Percentiles rank a stretch among this genome's conserved stretches.
phyloP scores from a whole-genome alignment of 2,797 vertebrate species.

The Pygocentrus nattereri region DNA sequence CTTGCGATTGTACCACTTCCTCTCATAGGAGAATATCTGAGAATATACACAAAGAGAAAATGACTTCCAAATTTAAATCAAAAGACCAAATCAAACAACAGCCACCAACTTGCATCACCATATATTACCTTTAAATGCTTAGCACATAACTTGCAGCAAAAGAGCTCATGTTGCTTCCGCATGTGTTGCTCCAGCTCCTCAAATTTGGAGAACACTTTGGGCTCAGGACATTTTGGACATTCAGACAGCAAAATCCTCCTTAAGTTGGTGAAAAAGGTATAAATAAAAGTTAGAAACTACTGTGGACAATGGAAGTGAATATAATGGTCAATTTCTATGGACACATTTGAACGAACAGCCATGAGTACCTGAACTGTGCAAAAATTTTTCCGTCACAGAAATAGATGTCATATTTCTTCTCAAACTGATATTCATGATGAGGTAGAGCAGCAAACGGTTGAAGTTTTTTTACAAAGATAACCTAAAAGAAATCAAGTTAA shows the following conservation, averaged over 20 bases:
- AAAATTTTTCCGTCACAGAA: constrained; percentile 87
- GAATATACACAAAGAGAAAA: neutral
- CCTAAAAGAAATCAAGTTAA: constrained; percentile 72
- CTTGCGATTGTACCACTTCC: constrained; percentile 96
- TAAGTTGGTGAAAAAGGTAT: constrained; percentile 6
- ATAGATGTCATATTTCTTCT: constrained; percentile 92
- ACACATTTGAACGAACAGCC: neutral
- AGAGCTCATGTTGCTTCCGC: constrained; percentile 95
- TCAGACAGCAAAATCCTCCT: constrained; percentile 91
- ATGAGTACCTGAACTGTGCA: constrained; percentile 87
- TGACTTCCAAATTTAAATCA: neutral
- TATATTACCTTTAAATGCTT: constrained; percentile 91
- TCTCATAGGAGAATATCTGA: constrained; percentile 93
- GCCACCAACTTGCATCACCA: neutral
- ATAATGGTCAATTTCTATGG: neutral
- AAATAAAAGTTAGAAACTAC: neutral
- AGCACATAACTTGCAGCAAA: constrained; percentile 95
- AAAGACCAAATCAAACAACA: neutral
- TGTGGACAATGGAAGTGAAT: neutral
- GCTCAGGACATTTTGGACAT: constrained; percentile 86
- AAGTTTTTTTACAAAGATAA: constrained; percentile 89
- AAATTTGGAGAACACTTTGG: constrained; percentile 88
- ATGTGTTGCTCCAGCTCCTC: constrained; percentile 96
- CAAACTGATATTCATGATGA: constrained; percentile 85
- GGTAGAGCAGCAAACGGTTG: constrained; percentile 84